Base-by-base conservation (phyloP, 2,888 invertebrate genomes). In the Crossocerus cetratus region DNA sequence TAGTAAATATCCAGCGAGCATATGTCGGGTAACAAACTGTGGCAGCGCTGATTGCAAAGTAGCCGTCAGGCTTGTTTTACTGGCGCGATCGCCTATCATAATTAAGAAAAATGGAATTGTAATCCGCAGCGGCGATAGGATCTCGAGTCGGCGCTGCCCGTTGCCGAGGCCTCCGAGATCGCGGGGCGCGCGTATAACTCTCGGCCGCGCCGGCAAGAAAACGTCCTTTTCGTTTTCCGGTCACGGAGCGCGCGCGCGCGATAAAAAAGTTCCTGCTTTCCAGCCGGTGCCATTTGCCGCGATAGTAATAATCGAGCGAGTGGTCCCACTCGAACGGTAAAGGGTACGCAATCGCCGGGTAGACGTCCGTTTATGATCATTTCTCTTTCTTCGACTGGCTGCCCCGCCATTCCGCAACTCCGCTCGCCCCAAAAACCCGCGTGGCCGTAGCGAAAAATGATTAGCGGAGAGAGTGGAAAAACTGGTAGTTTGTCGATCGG, bases 221-320 rank as follows among this genome's bases (percentile, higher is more conserved):
- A 71, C 70, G 57, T 70, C 54, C 69, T 71, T 67, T 64, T 65
- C 67, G 32, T 67, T 57, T 68, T 49, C 65, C 42, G 58, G 42
- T 64, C 20, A 42, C 23, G 60, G 57, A 43, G 54, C 21, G 3
- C 59, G 67, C 20, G 54, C 21, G 3, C 59, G 67, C 20, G 49
- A 42, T 11, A 22, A 69, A 77, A 65, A 73, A 81, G 69, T 49
- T 42, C 56, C 66, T 66, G 16, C 62, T 72, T 81, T 77, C 81
- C 68, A 63, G 66, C 61, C 61, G 64, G 49, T 65, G 58, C 67
- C 58, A 49, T 77, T 79, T 60, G 66, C 56, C 56, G 61, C 65
- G 54, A 69, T 77, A 71, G 77, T 73, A 68, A 77, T 74, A 32
- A 32, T 32, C 32, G 32, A 8, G 32, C 32, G 8, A 32, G 8